Conservation (phyloP, 2,797 vertebrate genomes). For the Chaenodraco wilsoni region DNA sequence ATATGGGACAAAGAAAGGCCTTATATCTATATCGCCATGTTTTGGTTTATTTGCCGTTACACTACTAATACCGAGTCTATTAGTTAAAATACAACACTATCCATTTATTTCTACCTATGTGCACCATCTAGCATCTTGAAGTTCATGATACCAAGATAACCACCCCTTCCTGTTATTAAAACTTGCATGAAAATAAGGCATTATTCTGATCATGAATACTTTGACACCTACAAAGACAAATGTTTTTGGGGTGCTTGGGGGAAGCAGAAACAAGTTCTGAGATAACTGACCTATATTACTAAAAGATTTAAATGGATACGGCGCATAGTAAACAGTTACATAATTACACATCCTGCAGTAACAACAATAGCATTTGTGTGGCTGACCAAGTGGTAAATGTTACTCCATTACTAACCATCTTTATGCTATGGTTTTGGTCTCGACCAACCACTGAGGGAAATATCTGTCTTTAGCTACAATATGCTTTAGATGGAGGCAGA, state of each 20-base stretch:
- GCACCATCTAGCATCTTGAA: not conserved
- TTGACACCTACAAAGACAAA: not conserved
- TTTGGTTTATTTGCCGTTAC: not conserved
- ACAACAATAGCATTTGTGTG: not conserved
- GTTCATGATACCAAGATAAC: not conserved
- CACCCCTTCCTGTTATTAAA: conserved; percentile 13
- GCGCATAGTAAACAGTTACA: not conserved
- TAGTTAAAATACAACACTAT: conserved; percentile 3
- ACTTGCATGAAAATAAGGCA: not conserved
- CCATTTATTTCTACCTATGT: not conserved
- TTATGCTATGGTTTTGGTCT: conserved; percentile 1
- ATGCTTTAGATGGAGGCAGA: not conserved
- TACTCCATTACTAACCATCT: not conserved
- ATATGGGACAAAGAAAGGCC: not conserved
- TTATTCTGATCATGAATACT: not conserved
- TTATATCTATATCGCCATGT: not conserved
- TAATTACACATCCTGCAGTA: not conserved
- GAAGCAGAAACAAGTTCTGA: too few species aligned
- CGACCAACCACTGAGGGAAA: not conserved
- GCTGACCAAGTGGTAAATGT: not conserved
- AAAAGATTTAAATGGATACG: too few species aligned
- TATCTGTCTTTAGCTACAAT: not conserved
- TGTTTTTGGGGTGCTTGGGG: not conserved
- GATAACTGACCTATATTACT: too few species aligned
- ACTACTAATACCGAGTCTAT: not conserved